Evolutionary conservation across 2,888 invertebrate genomes (phyloP), one percentile per base, ranked within the genome.

Genomic region (Pseudeuparius sepicola): DNA sequence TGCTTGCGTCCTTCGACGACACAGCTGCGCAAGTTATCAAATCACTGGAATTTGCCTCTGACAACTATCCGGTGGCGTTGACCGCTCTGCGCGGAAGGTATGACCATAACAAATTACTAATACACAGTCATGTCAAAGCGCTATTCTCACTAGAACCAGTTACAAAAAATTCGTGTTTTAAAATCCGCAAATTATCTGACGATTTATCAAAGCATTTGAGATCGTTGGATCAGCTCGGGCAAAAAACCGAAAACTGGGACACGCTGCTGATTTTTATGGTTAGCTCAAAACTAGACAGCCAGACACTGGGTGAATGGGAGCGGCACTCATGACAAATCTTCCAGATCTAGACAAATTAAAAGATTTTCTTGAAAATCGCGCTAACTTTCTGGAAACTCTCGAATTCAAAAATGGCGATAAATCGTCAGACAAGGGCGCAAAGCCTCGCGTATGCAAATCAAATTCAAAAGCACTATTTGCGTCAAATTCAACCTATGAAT

Each of bases 71-170:
- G n/a, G 18, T 29, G 13, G 31, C 31, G 5, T 32, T 4, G 24
- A 17, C 23, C 11, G 11, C 7, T 12, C 10, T 32, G 12, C 14
- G 32, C 7, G 32, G 5, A 13, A 32, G 32, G 24, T 32, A 12
- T 12, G 24, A 32, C 7, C 15, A 32, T 32, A 10, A 5, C 5
- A 16, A 12, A 6, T 4, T 32, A 6, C 14, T 32, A 14, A 12
- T 10, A 7, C 11, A 29, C 12, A 32, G 24, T 27, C 32, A 32
- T 24, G 12, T 32, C 12, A 24, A 32, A 27, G 32, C 12, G 5
- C 12, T 13, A 24, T 32, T 32, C 24, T 24, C 23, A 24, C 7
- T 32, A 5, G 11, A 7, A 6, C 6, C 10, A 4, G 6, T 24
- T 17, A 12, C 25, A 6, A 27, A n/a, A 12, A 24, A 32, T 14